Conservation (phyloP, 2,113 vertebrate genomes). For the Chamaea fasciata region DNA sequence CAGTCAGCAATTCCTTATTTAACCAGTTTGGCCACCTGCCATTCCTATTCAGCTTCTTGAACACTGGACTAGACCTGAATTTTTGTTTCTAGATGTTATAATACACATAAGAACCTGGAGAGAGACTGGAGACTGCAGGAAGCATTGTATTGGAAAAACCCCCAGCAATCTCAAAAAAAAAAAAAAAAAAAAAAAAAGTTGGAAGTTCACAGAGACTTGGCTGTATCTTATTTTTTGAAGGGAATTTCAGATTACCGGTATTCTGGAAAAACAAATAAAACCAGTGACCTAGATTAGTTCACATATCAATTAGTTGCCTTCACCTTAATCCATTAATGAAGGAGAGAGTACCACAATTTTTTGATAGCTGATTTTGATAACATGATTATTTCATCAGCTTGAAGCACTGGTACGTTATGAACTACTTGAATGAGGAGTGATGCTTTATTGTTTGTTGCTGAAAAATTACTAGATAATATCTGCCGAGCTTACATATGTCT, state of each 20-base stretch:
- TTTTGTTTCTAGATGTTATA: neutral
- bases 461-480: neutral
- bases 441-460: neutral
- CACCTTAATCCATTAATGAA: neutral
- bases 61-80: neutral
- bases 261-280: neutral
- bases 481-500: neutral
- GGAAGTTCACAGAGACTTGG: neutral
- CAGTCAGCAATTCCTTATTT: neutral
- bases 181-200: neutral
- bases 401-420: neutral
- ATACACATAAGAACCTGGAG: neutral
- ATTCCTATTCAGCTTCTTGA: neutral
- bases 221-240: neutral
- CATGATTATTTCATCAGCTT: neutral
- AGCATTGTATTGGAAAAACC: neutral
- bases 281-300: neutral
- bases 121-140: neutral
- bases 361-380: neutral
- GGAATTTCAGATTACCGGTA: neutral
- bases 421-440: neutral
- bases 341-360: neutral
- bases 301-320: neutral
- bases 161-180: fast-evolving
- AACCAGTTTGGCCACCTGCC: neutral